phyloP scores from a whole-genome alignment of 2,113 vertebrate species.

The Trichechus manatus region DNA sequence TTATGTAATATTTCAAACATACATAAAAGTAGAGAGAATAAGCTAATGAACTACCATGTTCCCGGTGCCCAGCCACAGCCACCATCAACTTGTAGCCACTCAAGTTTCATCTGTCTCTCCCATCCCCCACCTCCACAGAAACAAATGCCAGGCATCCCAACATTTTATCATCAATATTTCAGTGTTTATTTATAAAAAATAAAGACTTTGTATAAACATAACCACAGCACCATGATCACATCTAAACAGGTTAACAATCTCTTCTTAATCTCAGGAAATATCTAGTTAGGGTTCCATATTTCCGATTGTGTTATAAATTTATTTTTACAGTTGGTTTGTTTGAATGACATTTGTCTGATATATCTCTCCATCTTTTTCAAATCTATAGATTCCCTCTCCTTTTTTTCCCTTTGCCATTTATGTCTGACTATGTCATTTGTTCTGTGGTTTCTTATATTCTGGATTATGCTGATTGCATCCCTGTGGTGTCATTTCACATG shows the following conservation, averaged over 20 bases:
- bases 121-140: neutral
- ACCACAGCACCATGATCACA: neutral
- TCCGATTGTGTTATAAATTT: constrained; percentile 21
- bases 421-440: neutral
- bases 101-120: neutral
- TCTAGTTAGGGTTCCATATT: constrained; percentile 16
- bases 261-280: constrained; percentile 15
- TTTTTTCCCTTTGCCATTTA: neutral
- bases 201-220: neutral
- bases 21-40: neutral
- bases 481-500: constrained; percentile 36
- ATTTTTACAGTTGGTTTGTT: constrained; percentile 4
- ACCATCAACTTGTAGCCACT: neutral
- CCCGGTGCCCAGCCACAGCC: neutral
- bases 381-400: neutral
- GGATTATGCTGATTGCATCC: neutral
- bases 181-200: neutral
- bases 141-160: neutral
- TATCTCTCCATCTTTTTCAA: constrained; percentile 38
- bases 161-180: neutral
- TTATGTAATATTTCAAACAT: constrained; percentile 36
- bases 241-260: neutral
- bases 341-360: neutral
- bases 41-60: neutral
- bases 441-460: neutral